Evolutionary conservation across 2,888 invertebrate species (phyloP), one percentile per base, ranked within the genome.

Genomic region (Rhagonycha lutea): DNA sequence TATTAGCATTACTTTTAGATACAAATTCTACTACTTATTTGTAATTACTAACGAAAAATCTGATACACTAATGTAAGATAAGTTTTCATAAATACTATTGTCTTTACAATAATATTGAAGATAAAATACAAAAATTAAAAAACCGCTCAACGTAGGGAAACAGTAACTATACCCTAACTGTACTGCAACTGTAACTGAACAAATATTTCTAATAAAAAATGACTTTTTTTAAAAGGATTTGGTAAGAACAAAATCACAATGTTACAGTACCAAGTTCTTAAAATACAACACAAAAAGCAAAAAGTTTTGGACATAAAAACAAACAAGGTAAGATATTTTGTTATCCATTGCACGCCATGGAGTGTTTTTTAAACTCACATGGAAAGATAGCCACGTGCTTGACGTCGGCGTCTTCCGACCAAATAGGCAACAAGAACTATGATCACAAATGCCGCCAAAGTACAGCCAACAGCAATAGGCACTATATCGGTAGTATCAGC

Each of bases 381-480:
- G 88, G 96, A 96, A 88, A 94, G 92, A 88, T 98, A 98, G 47
- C 97, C 97, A 82, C 94, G 91, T 70, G 94, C 92, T 86, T 93
- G 94, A 85, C 93, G 93, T 85, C 95, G 93, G 86, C 95, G 92
- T 84, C 99, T 95, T 76, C 96, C 98, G 85, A 97, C 92, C 80
- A 99, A 91, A 89, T 99, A 99, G 65, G 96, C 97, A 81, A 95
- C 91, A 81, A 99, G 92, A 71, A 99, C 97, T 80, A 98, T 92
- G 77, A 98, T 89, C 79, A 99, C 97, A 75, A 98, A 91, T 70
- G 92, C 95, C 79, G 95, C 96, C 75, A 99, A 90, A 70, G 96
- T 96, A 86, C 96, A 96, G 14, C 99, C 99, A 78, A 99, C 99
- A 23, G 96, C 97, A 86, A 99, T 98, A 24, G 99, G 99, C 75